phyloP scores from a whole-genome alignment of 2,797 vertebrate species.

The Glyptemys insculpta region DNA sequence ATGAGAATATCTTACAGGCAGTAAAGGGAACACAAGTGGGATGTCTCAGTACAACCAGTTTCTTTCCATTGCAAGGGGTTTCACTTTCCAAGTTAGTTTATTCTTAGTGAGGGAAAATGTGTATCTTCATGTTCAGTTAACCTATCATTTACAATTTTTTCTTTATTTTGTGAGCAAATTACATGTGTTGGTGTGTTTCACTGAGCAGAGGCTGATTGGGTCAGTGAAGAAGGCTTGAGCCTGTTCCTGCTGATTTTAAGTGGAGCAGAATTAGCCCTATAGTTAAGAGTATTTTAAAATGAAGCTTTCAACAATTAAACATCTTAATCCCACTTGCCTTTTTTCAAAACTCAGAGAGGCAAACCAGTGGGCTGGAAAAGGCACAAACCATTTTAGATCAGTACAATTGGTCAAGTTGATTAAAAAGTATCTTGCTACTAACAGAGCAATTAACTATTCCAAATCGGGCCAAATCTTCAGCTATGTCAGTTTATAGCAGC shows the following conservation, averaged over 20 bases:
- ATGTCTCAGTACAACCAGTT: background rate
- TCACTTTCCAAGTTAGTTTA: background rate
- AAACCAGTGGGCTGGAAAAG: no score
- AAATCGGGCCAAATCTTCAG: background rate
- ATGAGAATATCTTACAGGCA: background rate
- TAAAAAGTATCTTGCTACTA: background rate
- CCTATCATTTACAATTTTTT: background rate
- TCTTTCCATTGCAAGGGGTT: background rate
- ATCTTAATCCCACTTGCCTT: background rate
- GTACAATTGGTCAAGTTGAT: background rate
- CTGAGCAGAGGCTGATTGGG: background rate
- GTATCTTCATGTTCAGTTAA: background rate
- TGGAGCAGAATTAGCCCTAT: background rate
- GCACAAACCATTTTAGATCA: background rate
- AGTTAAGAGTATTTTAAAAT: background rate
- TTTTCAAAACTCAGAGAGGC: background rate
- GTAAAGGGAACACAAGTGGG: background rate
- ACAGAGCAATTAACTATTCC: background rate
- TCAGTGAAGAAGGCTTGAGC: background rate
- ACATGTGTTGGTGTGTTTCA: background rate
- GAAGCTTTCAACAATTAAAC: background rate
- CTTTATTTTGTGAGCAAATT: background rate
- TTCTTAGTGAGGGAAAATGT: background rate
- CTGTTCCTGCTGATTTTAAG: no score
- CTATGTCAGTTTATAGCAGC: background rate